Base-by-base conservation (phyloP, 2,888 invertebrate species). In the Tolmerus cingulatus region DNA sequence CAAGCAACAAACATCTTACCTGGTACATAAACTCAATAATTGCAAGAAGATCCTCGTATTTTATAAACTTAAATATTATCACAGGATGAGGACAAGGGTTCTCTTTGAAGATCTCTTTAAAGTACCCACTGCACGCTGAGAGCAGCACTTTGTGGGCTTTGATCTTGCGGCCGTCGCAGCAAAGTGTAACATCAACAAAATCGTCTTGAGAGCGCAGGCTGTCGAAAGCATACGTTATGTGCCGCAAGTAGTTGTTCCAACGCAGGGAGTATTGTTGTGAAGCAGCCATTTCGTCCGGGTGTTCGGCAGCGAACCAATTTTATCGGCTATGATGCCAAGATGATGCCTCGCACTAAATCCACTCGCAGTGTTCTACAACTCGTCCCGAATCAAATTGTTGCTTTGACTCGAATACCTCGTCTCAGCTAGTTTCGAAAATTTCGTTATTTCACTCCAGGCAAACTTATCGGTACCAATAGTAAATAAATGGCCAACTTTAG, bases 81-180 rank as follows among this genome's bases (percentile, higher is more conserved):
- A 96, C 95, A 89, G 96, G 96, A 93, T 96, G 96, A 89, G 96
- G 95, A 91, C 96, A 96, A 74, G 96, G 96, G 91, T 96, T 96
- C 91, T 96, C 96, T 93, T 96, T 94, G 89, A 95, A 95, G 89
- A 95, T 94, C 90, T 95, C 94, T 89, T 94, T 94, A 91, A 97
- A 97, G 91, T 97, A 97, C 89, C 94, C 95, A 90, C 97, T 97
- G 91, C 97, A 97, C 7, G 97, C 97, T 0, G 97, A 96, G 30
- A 97, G 93, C 85, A 97, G 94, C 94, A 97, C 95, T 94, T 96
- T 97, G 91, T 97, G 97, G 57, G 97, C 97, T 90, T 95, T 95
- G 89, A 97, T 96, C 93, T 96, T 95, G 88, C 96, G 95, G 89
- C 97, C 97, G 92, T 97, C 97, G 91, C 97, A 97, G 92, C 96